Evolutionary conservation across 1,140 invertebrate species (phyloP).

Genomic region (Aphaenogaster floridana): DNA sequence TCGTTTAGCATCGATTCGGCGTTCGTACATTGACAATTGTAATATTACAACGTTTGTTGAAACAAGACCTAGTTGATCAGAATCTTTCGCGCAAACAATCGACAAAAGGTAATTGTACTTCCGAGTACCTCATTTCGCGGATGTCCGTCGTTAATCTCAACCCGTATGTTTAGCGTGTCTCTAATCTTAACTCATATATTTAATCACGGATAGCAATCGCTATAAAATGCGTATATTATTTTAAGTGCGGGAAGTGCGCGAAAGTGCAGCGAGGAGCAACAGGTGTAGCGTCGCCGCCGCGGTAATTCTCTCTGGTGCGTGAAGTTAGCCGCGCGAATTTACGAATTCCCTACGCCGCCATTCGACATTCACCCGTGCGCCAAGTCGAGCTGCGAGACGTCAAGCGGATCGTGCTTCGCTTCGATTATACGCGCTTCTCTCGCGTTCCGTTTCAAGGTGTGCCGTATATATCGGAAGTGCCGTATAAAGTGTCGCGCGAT

Average conservation of each 20-base stretch:
- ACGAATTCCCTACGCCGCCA: neutral
- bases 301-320: neutral
- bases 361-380: neutral
- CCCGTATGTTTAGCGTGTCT: neutral
- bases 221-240: neutral
- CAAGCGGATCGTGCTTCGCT: neutral
- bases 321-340: constrained; percentile 6
- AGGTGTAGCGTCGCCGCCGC: neutral
- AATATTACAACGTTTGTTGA: neutral
- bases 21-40: too few species aligned
- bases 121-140: neutral
- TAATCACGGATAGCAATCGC: neutral
- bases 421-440: neutral
- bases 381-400: neutral
- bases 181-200: neutral
- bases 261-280: neutral
- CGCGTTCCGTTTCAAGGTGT: neutral
- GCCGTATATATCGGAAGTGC: neutral
- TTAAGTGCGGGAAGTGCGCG: neutral
- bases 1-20: too few species aligned
- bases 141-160: neutral
- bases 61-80: neutral
- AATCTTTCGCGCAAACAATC: neutral
- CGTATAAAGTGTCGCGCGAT: neutral
- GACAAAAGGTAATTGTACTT: neutral